Evolutionary conservation across 1,140 invertebrate species (phyloP).

Genomic region (Heterodera carotae): DNA sequence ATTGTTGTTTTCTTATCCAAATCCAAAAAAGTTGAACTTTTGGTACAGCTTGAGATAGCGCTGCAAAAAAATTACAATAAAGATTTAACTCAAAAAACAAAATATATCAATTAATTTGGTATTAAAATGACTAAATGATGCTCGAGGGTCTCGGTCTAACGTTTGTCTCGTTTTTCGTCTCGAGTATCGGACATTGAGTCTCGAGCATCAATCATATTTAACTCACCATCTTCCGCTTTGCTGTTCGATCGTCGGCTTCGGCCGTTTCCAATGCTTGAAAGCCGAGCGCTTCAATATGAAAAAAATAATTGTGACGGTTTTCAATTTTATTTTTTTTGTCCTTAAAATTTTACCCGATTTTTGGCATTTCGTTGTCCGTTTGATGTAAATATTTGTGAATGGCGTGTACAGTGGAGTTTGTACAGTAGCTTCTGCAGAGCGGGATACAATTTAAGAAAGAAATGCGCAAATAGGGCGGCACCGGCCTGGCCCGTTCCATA

Average conservation of each 20-base stretch:
- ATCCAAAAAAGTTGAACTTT: background rate
- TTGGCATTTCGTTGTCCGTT: conserved; percentile 40
- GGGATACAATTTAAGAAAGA: too few species aligned
- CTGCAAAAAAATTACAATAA: background rate
- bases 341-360: conserved; percentile 17
- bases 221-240: conserved; percentile 2
- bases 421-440: conserved; percentile 1
- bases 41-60: background rate
- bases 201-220: too few species aligned
- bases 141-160: too few species aligned
- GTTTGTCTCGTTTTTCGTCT: too few species aligned
- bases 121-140: background rate
- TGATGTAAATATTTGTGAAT: conserved; percentile 51
- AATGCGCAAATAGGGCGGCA: too few species aligned
- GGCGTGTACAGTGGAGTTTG: conserved; percentile 48
- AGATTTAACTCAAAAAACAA: too few species aligned
- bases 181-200: too few species aligned
- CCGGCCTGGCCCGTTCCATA: too few species aligned
- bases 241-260: conserved; percentile 1
- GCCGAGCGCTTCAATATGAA: conserved; percentile 6
- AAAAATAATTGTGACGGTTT: background rate
- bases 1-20: background rate
- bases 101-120: too few species aligned
- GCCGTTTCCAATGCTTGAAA: conserved; percentile 19
- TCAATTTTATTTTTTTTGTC: background rate